phyloP scores from a whole-genome alignment of 2,888 invertebrate species.

The Sepioteuthis lessoniana region DNA sequence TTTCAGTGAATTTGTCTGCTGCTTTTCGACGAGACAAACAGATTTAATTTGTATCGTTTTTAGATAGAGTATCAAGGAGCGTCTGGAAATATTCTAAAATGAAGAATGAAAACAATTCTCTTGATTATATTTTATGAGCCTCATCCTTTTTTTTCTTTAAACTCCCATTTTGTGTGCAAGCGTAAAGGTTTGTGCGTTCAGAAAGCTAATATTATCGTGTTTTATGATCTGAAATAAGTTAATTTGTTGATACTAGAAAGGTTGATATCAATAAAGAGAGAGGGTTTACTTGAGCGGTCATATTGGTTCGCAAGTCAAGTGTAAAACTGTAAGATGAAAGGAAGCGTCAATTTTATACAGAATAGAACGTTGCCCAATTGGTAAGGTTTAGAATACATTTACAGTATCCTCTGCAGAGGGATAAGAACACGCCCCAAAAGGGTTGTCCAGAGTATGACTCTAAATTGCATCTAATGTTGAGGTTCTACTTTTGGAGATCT shows the following conservation, averaged over 20 bases:
- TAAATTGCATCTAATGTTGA: too few species aligned
- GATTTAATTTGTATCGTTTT: neutral
- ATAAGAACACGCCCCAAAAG: too few species aligned
- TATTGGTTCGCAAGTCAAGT: neutral
- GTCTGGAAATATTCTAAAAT: neutral
- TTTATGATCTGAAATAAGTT: conserved; percentile 25
- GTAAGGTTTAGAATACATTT: too few species aligned
- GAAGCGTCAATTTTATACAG: neutral
- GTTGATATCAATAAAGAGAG: neutral
- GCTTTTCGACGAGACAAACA: neutral
- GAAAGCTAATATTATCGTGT: neutral
- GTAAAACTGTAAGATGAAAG: too few species aligned
- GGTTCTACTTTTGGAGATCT: too few species aligned
- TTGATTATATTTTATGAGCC: neutral
- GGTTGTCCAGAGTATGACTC: too few species aligned
- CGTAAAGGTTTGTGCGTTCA: neutral
- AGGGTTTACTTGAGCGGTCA: neutral
- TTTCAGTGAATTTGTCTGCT: neutral
- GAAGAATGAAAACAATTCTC: neutral
- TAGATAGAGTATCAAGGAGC: neutral
- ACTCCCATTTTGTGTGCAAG: neutral
- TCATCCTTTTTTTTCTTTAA: neutral
- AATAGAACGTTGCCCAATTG: too few species aligned
- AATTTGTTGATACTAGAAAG: neutral
- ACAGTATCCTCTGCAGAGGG: too few species aligned